Evolutionary conservation across 2,113 vertebrate genomes (phyloP).

Genomic region (Rhea americana): DNA sequence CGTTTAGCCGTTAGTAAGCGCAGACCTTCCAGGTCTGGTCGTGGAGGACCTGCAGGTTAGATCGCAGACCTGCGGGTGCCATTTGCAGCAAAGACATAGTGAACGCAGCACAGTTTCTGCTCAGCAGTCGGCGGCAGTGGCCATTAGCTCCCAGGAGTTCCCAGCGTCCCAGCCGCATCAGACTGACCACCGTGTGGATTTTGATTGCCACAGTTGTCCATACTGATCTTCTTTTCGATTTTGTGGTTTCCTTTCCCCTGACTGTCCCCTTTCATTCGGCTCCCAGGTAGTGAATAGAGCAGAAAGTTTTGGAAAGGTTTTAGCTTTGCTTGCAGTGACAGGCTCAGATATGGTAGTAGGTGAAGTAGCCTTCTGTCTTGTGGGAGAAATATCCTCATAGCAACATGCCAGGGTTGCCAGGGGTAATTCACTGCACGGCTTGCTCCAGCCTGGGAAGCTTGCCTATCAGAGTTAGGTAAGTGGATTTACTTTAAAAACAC

Average conservation of each 20-base stretch:
- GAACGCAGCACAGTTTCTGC: background rate
- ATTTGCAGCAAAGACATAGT: background rate
- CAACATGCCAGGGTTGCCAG: accelerated
- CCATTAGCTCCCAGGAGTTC: background rate
- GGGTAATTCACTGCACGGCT: background rate
- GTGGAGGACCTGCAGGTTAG: background rate
- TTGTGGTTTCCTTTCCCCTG: background rate
- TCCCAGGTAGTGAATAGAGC: background rate
- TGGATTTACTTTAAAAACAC: constrained; percentile 18
- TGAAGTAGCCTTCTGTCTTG: background rate
- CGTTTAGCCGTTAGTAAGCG: background rate
- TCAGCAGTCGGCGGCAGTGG: background rate
- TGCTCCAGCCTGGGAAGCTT: background rate
- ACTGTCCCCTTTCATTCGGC: background rate
- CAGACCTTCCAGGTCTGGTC: background rate
- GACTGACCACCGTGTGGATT: background rate
- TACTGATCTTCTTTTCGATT: background rate
- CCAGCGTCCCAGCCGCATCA: too few relatives aligned
- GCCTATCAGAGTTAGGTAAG: background rate
- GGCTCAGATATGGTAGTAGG: background rate
- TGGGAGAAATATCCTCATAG: background rate
- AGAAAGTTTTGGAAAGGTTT: background rate
- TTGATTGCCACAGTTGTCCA: background rate
- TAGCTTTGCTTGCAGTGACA: background rate
- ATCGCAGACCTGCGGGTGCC: background rate